Base-by-base conservation (phyloP, 2,113 vertebrate genomes). In the Oreochromis spilurus region DNA sequence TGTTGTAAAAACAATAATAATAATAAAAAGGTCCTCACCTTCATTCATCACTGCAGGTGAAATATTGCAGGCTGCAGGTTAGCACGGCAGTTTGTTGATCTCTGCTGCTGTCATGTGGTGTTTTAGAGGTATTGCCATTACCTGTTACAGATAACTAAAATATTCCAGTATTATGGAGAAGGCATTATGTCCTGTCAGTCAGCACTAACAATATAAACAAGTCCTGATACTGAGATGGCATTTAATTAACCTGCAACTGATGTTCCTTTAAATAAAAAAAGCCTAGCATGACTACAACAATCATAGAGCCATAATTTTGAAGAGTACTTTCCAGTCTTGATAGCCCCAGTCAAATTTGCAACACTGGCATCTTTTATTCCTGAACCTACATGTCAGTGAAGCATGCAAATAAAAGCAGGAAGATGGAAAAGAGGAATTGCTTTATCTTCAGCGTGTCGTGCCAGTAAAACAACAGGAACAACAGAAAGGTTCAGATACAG, bases 71-170 rank as follows among this genome's bases (percentile, higher is more conserved):
- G 34, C 21, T 19, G 29, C 17, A 4, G 11, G 77, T 79, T 12
- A 43, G 31, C 21, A 4, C 13, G 8, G 9, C 38, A 17, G 1
- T 53, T 9, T 21, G 53, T 38, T 43, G 43, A 40, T 82, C 67
- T 82, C 65, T 82, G 80, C 85, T 87, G 85, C 79, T 29, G 21
- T 75, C 80, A 0, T 60, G 67, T 54, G 85, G 85, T 3, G 0
- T 57, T 34, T 24, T 3, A 9, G n/a, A 58, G 78, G 17, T 21
- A 80, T 29, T 5, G 11, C 36, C 9, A 10, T 79, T 24, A 24
- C 40, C 54, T 38, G 34, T 31, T 48, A 62, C 5, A 78, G 81
- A 38, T 10, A 34, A 19, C 7, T 17, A 60, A 5, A 81, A 12
- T 16, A 34, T 21, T 45, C 57, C 40, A 62, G 17, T n/a, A 34